Base-by-base conservation (phyloP, 2,888 invertebrate species). In the Hoplodrina ambigua region DNA sequence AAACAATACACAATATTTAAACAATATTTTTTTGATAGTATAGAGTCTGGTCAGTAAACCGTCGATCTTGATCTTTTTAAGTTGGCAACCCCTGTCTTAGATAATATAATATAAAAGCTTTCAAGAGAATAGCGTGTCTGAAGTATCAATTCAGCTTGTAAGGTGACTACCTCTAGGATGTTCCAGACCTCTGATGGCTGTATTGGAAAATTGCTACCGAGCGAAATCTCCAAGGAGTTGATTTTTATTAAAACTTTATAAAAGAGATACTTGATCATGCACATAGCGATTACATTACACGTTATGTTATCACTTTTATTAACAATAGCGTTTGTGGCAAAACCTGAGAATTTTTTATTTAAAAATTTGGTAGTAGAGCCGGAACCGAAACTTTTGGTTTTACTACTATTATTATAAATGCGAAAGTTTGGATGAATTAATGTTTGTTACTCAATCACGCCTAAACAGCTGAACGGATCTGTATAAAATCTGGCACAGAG, bases 21-120 rank as follows among this genome's bases (percentile, higher is more conserved):
- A n/a, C n/a, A n/a, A n/a, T n/a, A n/a, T n/a, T n/a, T n/a, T n/a
- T n/a, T n/a, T n/a, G n/a, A 25, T 25, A 25, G 25, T 25, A 2
- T 25, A 25, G 25, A 25, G 25, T 25, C 25, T 25, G 25, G 25
- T 2, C 25, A 25, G 25, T 25, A 25, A 25, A 25, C 25, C 1
- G 25, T 25, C 25, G 2, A 25, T 25, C 25, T 25, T 25, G 25
- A 2, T 25, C 25, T 25, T 25, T 25, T 25, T 25, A 25, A 25
- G 25, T 25, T 25, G 25, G 25, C 25, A 25, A 25, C 25, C 25
- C 25, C 25, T 25, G 25, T 25, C 25, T 25, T 92, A 92, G 94
- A 94, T 96, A 95, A 96, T 95, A 94, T 94, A 94, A 95, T 95
- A 95, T 94, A 94, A 94, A 95, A 95, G 94, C 95, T 96, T 95